Percentiles rank a stretch among this genome's conserved stretches.
Conservation (phyloP, 92 coral and sea anemone genomes). For the Phenganax subtilis region DNA sequence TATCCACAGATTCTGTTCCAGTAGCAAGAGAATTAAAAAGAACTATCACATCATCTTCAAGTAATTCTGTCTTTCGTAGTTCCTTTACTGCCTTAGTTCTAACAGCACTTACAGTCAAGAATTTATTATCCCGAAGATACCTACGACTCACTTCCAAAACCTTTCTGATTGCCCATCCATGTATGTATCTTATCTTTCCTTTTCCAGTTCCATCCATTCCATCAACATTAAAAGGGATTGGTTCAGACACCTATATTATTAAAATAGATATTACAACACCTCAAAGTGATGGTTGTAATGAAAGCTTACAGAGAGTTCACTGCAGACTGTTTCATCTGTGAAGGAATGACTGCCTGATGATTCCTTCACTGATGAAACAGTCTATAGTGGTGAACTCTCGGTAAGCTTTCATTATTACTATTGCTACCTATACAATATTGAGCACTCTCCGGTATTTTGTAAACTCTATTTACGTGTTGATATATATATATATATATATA, state of each 20-base stretch:
- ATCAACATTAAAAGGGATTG: conserved; percentile 28
- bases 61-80: conserved; percentile 19
- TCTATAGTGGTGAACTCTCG: too few relatives aligned
- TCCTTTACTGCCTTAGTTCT: conserved; percentile 11
- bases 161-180: conserved; percentile 32
- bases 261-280: too few relatives aligned
- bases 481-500: too few relatives aligned
- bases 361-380: too few relatives aligned
- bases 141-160: conserved; percentile 22
- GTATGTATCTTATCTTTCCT: conserved; percentile 31
- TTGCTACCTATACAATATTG: too few relatives aligned
- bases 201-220: conserved; percentile 25
- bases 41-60: conserved; percentile 28
- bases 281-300: too few relatives aligned
- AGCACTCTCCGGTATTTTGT: too few relatives aligned
- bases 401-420: too few relatives aligned
- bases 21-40: neutral
- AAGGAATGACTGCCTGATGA: too few relatives aligned
- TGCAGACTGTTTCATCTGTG: too few relatives aligned
- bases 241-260: conserved; percentile 4
- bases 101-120: neutral
- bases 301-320: too few relatives aligned
- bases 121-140: conserved; percentile 17
- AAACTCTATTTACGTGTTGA: too few relatives aligned
- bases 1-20: conserved; percentile 5